Evolutionary conservation across 2,888 invertebrate genomes (phyloP), one percentile per base, ranked within the genome.

Genomic region (Abrostola tripartita): DNA sequence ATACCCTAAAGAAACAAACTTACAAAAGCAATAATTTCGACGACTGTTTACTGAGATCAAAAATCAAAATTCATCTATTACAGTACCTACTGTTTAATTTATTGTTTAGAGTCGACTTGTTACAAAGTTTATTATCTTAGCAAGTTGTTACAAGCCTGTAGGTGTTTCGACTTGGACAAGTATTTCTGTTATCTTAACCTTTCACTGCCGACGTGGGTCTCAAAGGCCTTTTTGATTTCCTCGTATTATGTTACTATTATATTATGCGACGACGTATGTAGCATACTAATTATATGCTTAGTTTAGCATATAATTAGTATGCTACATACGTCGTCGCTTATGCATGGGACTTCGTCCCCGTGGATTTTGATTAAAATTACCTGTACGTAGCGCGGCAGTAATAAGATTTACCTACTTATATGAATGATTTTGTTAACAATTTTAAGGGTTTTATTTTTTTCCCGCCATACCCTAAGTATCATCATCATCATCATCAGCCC

Each of bases 161-260:
- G 73, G 76, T 78, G 69, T 72, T 76, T 66, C 24, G 42, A 62
- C 37, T 78, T 68, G 47, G 50, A 35, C 35, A 37, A 41, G 24
- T 62, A 71, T 61, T 62, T 78, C 54, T 69, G 73, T 79, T 76
- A 77, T 79, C 76, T 58, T 66, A 68, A 61, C 59, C 63, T 69
- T 69, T 71, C 49, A 9, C 10, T 58, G 37, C 35, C 24, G 44
- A 52, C 40, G 8, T 47, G 37, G 53, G 55, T 49, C 50, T 53
- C 24, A 42, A n/a, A 44, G 40, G 11, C 51, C 56, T 56, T 37
- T 9, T 5, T 49, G 35, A 12, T 54, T 60, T 50, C 7, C n/a
- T 8, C 11, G 11, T 38, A 47, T 56, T 44, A 56, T 71, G 37
- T n/a, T 6, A n/a, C n/a, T 41, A 5, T n/a, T 41, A n/a, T 41